Evolutionary conservation across 2,888 invertebrate species (phyloP).

Genomic region (Beris chalybata): DNA sequence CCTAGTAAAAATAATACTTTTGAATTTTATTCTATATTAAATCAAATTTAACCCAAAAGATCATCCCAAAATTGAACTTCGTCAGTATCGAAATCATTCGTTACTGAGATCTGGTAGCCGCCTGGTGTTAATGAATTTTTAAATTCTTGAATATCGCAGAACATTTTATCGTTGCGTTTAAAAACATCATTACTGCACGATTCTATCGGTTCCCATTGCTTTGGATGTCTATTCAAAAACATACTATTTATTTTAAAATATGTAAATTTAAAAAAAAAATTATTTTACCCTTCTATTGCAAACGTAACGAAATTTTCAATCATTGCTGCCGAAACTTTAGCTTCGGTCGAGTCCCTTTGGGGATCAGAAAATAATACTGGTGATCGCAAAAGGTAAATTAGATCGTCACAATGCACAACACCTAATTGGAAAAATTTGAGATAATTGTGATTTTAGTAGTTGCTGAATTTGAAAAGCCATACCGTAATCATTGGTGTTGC

Average conservation of each 20-base stretch:
- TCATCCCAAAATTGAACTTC: conserved; percentile 48
- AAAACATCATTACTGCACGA: conserved; percentile 39
- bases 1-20: conserved; percentile 13
- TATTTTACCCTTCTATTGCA: conserved; percentile 56
- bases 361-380: conserved; percentile 55
- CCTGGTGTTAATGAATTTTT: conserved; percentile 40
- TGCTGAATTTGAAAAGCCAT: background rate
- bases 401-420: conserved; percentile 60
- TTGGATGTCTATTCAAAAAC: conserved; percentile 21
- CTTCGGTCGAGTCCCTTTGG: conserved; percentile 48
- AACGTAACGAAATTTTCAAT: conserved; percentile 58
- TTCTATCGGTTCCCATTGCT: conserved; percentile 14
- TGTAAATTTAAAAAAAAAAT: background rate
- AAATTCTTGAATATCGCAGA: conserved; percentile 51
- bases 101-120: conserved; percentile 42
- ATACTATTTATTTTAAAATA: background rate
- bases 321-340: conserved; percentile 51
- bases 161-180: conserved; percentile 35
- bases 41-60: conserved; percentile 13
- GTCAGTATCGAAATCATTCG: conserved; percentile 43
- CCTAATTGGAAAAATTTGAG: conserved; percentile 34
- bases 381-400: conserved; percentile 59
- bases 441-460: background rate
- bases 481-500: conserved; percentile 47
- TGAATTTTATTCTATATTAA: background rate